Evolutionary conservation across 1,140 invertebrate species (phyloP).

Genomic region (Drosophila mojavensis): DNA sequence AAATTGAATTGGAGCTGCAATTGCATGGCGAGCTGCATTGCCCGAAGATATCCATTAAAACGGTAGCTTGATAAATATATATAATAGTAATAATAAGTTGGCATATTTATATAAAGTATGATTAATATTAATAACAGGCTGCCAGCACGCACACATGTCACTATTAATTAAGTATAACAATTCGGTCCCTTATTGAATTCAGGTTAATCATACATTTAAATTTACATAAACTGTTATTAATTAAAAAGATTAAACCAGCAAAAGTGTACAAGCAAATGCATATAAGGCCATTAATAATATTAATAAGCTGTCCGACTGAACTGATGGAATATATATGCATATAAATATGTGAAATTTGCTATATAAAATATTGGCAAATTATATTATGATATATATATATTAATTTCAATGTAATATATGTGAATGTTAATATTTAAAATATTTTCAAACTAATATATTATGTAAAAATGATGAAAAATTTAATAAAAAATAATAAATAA

Average conservation of each 20-base stretch:
- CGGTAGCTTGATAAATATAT: neutral
- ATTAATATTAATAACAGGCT: conserved; percentile 27
- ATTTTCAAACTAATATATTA: too few species aligned
- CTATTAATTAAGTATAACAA: conserved; percentile 68
- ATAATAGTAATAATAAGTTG: conserved; percentile 24
- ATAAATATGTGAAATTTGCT: too few species aligned
- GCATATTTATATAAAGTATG: conserved; percentile 27
- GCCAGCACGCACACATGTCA: conserved; percentile 31
- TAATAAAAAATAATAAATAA: too few species aligned
- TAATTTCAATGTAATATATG: too few species aligned
- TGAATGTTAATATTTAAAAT: too few species aligned
- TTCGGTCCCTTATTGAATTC: conserved; percentile 63
- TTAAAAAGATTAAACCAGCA: conserved; percentile 59
- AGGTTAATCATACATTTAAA: conserved; percentile 71
- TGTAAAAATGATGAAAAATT: too few species aligned
- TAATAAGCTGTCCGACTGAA: conserved; percentile 17
- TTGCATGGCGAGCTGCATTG: neutral
- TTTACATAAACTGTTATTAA: conserved; percentile 78
- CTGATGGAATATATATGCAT: neutral
- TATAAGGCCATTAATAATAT: conserved; percentile 36
- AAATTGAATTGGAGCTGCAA: neutral
- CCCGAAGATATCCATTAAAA: neutral
- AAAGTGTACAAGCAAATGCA: conserved; percentile 17
- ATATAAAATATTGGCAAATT: too few species aligned
- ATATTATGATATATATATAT: too few species aligned